Conservation (phyloP, 1,140 invertebrate species). For the Onthophagus taurus region DNA sequence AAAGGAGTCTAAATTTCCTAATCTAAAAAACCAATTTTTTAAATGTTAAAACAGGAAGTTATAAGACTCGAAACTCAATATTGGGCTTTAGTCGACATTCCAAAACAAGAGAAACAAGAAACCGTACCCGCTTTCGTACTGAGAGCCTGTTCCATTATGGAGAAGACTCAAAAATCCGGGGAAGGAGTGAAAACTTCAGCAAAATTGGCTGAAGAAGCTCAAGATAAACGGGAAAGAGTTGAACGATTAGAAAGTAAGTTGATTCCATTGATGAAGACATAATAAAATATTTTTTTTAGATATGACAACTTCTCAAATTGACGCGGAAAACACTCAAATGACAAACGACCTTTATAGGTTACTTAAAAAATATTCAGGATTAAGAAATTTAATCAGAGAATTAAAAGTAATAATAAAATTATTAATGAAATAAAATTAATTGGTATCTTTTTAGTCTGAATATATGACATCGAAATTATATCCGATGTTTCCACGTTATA, state of each 20-base stretch:
- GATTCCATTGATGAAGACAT: too few species aligned
- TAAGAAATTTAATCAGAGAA: conserved; percentile 78
- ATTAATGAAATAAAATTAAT: conserved; percentile 2
- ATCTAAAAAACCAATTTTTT: too few species aligned
- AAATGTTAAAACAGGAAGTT: conserved; percentile 56
- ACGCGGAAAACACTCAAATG: conserved; percentile 87
- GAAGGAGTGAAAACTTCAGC: conserved; percentile 81
- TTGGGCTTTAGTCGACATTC: conserved; percentile 86
- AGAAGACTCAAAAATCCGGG: conserved; percentile 79
- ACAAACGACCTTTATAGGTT: conserved; percentile 86
- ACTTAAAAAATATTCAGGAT: conserved; percentile 81
- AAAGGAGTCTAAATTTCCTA: background rate
- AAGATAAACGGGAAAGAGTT: conserved; percentile 68
- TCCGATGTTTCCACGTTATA: conserved; percentile 86
- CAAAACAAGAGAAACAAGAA: conserved; percentile 80
- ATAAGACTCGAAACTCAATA: conserved; percentile 87
- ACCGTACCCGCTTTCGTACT: conserved; percentile 84
- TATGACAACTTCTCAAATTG: conserved; percentile 86
- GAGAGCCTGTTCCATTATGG: conserved; percentile 79
- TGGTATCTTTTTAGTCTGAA: conserved; percentile 52
- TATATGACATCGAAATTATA: conserved; percentile 84
- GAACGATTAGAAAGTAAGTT: conserved; percentile 74
- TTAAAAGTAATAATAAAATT: conserved; percentile 59
- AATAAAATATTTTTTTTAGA: too few species aligned
- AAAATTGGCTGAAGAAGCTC: conserved; percentile 72